Evolutionary conservation across 2,888 invertebrate species (phyloP).

Genomic region (Rutpela maculata): DNA sequence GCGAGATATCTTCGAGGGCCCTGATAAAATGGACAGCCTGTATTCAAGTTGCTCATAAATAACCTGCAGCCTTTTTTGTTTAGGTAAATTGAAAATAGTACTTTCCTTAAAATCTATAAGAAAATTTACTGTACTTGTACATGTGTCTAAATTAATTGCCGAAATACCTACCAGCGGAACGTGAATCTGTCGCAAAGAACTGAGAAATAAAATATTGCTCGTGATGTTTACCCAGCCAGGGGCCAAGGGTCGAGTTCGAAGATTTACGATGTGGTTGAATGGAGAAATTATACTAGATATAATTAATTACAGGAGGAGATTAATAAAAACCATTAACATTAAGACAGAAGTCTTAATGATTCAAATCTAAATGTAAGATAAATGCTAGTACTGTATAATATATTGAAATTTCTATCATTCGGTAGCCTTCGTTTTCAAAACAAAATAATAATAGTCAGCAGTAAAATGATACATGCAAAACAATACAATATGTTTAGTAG

Average conservation of each 20-base stretch:
- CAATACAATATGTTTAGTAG: too few relatives aligned
- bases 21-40: too few relatives aligned
- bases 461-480: too few relatives aligned
- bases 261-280: conserved; percentile 7
- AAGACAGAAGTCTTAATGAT: background rate
- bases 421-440: too few relatives aligned
- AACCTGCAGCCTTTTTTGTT: too few relatives aligned
- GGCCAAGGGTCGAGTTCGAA: conserved; percentile 3
- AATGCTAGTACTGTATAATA: too few relatives aligned
- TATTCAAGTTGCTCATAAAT: too few relatives aligned
- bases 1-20: too few relatives aligned
- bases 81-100: too few relatives aligned
- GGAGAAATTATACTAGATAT: conserved; percentile 1
- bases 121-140: background rate
- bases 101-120: too few relatives aligned
- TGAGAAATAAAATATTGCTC: conserved; percentile 4
- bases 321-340: background rate
- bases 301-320: background rate
- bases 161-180: background rate
- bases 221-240: background rate
- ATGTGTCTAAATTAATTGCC: background rate
- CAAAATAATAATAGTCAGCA: too few relatives aligned
- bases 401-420: too few relatives aligned
- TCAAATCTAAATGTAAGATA: background rate
- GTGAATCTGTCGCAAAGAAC: conserved; percentile 4